Percentiles rank a stretch among this genome's conserved stretches.
Evolutionary conservation across 1,140 invertebrate species (phyloP).

Genomic region (Saccostrea cuccullata): DNA sequence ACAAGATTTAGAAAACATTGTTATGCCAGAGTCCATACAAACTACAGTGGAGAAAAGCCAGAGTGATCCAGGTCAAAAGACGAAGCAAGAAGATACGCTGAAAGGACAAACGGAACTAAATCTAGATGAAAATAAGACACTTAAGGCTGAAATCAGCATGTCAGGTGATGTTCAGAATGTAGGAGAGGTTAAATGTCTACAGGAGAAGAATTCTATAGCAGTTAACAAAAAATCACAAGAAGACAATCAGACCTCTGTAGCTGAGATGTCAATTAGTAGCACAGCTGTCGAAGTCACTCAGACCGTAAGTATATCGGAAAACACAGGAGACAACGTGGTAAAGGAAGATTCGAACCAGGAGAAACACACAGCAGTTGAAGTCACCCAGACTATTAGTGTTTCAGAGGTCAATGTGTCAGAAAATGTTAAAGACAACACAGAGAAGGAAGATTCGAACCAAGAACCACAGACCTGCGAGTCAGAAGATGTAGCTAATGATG

Average conservation of each 20-base stretch:
- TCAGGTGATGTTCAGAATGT: neutral
- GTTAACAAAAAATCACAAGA: neutral
- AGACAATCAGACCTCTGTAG: neutral
- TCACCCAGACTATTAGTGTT: neutral
- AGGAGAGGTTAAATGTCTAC: neutral
- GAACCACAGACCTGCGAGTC: slow-evolving; percentile 16
- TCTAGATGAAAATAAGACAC: neutral
- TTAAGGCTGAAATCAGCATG: neutral
- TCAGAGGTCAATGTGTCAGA: neutral
- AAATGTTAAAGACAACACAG: neutral
- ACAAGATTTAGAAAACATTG: neutral
- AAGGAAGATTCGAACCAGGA: no score
- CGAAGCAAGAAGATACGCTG: neutral
- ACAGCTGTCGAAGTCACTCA: neutral
- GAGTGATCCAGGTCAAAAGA: neutral
- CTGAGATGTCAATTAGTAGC: neutral
- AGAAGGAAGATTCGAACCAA: slow-evolving; percentile 3
- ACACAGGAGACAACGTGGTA: no score
- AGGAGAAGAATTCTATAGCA: neutral
- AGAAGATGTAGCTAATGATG: neutral
- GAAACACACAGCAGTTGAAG: neutral
- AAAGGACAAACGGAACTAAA: neutral
- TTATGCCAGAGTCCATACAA: neutral
- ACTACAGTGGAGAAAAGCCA: neutral
- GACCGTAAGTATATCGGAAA: no score